Conservation (phyloP, 2,888 invertebrate genomes). For the Spisula solida region DNA sequence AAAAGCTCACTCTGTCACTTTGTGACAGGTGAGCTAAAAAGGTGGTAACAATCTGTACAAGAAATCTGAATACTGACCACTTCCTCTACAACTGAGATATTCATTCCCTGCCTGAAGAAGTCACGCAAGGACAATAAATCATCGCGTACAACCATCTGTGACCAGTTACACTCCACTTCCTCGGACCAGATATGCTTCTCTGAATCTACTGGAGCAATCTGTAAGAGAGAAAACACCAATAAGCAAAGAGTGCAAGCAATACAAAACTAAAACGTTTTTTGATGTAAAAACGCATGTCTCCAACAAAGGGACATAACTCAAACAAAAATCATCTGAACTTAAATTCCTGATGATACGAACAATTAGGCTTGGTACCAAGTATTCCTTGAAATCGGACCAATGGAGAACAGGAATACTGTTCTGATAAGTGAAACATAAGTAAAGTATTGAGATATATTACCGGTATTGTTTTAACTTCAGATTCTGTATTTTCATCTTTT, state of each 20-base stretch:
- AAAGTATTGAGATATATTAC: constrained; percentile 17
- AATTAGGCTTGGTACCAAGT: too few relatives aligned
- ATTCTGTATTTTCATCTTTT: constrained; percentile 53
- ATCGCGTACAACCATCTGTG: constrained; percentile 77
- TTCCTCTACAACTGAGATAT: constrained; percentile 84
- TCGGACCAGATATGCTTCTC: constrained; percentile 81
- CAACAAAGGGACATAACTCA: neutral
- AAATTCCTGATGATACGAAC: neutral
- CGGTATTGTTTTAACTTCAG: constrained; percentile 42
- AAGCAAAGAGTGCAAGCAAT: neutral
- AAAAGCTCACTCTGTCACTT: too few relatives aligned
- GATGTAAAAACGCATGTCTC: neutral
- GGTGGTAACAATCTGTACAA: neutral
- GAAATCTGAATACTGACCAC: constrained; percentile 77
- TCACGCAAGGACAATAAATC: constrained; percentile 83
- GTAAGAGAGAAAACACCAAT: neutral
- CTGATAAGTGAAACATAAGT: too few relatives aligned
- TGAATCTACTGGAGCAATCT: constrained; percentile 77
- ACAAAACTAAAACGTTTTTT: neutral
- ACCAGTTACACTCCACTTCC: constrained; percentile 84
- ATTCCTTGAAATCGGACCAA: too few relatives aligned
- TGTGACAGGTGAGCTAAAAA: too few relatives aligned
- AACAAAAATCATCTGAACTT: neutral
- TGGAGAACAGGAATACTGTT: too few relatives aligned
- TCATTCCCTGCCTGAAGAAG: constrained; percentile 85